These are phyloP conservation scores for Pedetes capensis DNA, from an alignment of 2,113 vertebrate genomes.

Conservation along the genomic window DNA sequence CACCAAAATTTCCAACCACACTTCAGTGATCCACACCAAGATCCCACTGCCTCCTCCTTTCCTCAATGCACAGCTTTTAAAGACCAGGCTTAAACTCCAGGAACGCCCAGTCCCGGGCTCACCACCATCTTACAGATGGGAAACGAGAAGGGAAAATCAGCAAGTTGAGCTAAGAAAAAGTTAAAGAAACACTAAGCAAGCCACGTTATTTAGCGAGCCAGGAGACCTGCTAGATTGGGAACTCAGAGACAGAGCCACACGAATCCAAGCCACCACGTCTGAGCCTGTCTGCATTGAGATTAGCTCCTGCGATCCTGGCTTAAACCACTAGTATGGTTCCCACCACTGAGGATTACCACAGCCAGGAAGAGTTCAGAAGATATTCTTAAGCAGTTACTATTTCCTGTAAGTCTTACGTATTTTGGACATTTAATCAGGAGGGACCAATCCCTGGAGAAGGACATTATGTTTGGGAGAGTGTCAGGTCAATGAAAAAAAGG, in stretches of 20 bases:
- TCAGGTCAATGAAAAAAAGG: too few species aligned
- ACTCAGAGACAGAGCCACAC: neutral
- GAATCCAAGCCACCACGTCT: neutral
- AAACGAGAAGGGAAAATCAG: neutral
- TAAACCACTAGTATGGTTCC: neutral
- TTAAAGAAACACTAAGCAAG: neutral
- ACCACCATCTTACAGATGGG: neutral
- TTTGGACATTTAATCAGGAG: too few species aligned
- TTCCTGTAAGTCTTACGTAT: neutral
- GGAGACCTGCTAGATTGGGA: neutral
- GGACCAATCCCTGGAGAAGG: too few species aligned
- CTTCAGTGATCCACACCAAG: neutral
- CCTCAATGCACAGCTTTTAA: neutral
- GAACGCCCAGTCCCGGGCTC: neutral
- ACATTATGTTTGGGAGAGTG: too few species aligned
- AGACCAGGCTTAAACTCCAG: neutral
- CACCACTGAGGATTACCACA: neutral
- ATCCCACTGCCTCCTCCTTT: neutral
- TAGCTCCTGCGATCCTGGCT: neutral
- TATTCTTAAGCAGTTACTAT: neutral
- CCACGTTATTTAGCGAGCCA: neutral
- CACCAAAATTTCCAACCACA: neutral
- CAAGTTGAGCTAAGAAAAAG: neutral
- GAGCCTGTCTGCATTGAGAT: neutral
- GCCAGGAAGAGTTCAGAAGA: neutral